Base-by-base conservation (phyloP, 2,797 vertebrate genomes). In the Podarcis lilfordi region DNA sequence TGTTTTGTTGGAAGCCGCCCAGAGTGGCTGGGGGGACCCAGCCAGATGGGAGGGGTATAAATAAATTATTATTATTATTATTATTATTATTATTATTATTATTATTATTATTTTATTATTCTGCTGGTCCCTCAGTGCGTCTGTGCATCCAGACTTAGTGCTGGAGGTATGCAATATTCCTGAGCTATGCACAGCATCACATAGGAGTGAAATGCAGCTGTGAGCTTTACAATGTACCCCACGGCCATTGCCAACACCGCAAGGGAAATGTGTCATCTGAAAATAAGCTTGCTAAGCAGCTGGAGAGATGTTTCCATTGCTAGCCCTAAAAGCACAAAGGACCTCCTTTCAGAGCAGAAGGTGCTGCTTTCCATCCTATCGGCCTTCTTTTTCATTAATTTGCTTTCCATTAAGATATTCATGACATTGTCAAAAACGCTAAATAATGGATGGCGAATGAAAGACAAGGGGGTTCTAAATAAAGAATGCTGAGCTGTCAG, bases 381-480 rank as follows among this genome's bases (percentile, higher is more conserved):
- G 80, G 84, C 91, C 92, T 90, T 88, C 45, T 45, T 10, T 45
- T 10, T 45, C 45, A 35, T 84, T 93, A 94, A 90, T 88, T 78
- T 80, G 3, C 94, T 88, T 32, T 86, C 86, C 84, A 86, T 84
- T 88, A 91, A 89, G 74, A 81, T 93, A 88, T 77, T 95, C 92
- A 92, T 81, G 89, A 91, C 92, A 92, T 83, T 86, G 82, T n/a
- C 61, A 90, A 25, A n/a, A 79, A 43, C 82, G 55, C 89, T 93
- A 84, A 95, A 94, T 94, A 94, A 91, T 87, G 90, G 88, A 77
- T 87, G 77, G 59, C 5, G 50, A 78, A n/a, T 75, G 79, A 89
- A 86, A 80, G 37, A 72, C 61, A 27, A 68, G 77, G 27, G 0
- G 0, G 1, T 25, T 89, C 85, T 83, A 21, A 77, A 92, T 90